phyloP scores from a whole-genome alignment of 2,888 invertebrate species.

The Mesodorylaimus sp. region DNA sequence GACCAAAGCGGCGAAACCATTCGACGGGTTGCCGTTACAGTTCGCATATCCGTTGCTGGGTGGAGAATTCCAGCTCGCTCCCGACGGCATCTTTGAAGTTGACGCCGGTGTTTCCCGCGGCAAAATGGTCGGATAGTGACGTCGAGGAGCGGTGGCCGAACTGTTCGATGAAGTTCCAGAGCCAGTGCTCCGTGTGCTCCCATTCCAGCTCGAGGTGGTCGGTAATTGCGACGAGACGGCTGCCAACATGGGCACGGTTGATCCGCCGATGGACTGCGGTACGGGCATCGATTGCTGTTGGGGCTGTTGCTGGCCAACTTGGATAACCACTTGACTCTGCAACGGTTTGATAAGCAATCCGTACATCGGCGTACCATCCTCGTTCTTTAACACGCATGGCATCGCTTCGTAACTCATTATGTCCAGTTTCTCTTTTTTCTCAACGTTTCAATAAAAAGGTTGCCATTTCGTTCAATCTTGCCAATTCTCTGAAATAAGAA shows the following conservation, averaged over 20 bases:
- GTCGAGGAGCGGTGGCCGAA: neutral
- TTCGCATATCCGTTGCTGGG: too few species aligned
- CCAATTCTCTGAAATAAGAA: too few species aligned
- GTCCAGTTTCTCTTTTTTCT: too few species aligned
- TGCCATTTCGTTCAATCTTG: too few species aligned
- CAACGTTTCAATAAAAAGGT: too few species aligned
- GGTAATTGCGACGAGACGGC: too few species aligned
- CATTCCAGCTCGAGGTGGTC: too few species aligned
- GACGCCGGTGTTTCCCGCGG: neutral
- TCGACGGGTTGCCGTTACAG: too few species aligned
- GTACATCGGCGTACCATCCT: constrained; percentile 10
- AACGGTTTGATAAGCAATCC: constrained; percentile 13
- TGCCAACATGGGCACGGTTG: too few species aligned
- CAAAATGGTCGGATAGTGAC: neutral
- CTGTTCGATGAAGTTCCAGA: neutral
- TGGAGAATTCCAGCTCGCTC: too few species aligned
- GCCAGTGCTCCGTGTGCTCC: too few species aligned
- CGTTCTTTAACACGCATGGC: constrained; percentile 14
- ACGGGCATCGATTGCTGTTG: neutral
- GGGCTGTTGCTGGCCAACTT: neutral
- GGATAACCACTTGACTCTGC: neutral
- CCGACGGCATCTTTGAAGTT: neutral
- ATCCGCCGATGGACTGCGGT: neutral
- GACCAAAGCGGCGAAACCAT: too few species aligned
- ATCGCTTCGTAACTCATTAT: constrained; percentile 39